phyloP scores from a whole-genome alignment of 2,113 vertebrate genomes.

The Upupa epops region DNA sequence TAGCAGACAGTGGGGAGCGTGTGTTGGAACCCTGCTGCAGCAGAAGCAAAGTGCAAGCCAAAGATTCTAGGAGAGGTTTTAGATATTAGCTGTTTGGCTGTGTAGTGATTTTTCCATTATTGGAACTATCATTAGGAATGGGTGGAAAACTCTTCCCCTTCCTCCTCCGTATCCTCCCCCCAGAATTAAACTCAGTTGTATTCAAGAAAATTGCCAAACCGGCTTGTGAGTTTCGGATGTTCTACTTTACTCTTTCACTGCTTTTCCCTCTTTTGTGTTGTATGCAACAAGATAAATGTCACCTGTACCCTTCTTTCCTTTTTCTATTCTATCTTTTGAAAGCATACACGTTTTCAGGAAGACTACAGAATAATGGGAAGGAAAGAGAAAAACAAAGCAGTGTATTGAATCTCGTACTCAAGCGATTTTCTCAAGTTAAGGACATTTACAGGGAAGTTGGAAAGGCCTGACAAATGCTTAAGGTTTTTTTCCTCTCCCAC shows the following conservation, averaged over 20 bases:
- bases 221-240: not conserved
- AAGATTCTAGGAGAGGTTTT: not conserved
- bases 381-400: conserved; percentile 15
- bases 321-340: not conserved
- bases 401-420: not conserved
- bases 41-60: not conserved
- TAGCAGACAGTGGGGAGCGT: not conserved
- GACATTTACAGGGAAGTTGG: conserved; percentile 22
- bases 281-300: not conserved
- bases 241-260: not conserved
- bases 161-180: not conserved
- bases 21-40: not conserved
- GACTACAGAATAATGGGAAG: not conserved
- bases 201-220: not conserved
- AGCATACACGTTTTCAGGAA: not conserved
- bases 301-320: not conserved
- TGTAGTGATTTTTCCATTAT: not conserved
- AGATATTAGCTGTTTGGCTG: not conserved
- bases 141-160: not conserved
- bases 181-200: not conserved
- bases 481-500: not conserved
- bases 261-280: not conserved
- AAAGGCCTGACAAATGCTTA: not conserved
- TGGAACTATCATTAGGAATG: not conserved
- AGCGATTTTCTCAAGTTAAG: conserved; percentile 28